Evolutionary conservation across 2,888 invertebrate species (phyloP).

Genomic region (Leptinotarsa juncta): DNA sequence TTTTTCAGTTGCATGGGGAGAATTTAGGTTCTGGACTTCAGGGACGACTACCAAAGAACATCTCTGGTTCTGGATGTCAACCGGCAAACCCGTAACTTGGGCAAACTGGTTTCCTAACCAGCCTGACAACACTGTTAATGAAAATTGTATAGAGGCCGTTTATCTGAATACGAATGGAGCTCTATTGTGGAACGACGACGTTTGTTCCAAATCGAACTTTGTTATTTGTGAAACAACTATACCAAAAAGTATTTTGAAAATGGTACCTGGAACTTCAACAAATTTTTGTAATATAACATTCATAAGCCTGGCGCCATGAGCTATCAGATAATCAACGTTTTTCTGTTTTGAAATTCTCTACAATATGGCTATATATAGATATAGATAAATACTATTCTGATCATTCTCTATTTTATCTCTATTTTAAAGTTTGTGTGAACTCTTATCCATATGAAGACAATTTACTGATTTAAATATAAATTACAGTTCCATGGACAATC

Average conservation of each 20-base stretch:
- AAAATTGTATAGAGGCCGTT: slow-evolving; percentile 27
- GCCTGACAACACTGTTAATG: slow-evolving; percentile 27
- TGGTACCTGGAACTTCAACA: not conserved
- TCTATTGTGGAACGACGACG: slow-evolving; percentile 30
- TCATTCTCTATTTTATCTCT: too few species aligned
- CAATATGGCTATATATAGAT: too few species aligned
- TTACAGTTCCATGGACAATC: too few species aligned
- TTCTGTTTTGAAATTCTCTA: too few species aligned
- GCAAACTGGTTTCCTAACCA: slow-evolving; percentile 30
- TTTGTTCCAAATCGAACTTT: slow-evolving; percentile 14
- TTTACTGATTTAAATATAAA: too few species aligned
- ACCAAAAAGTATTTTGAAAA: slow-evolving; percentile 17
- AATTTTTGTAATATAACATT: too few species aligned
- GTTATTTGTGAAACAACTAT: slow-evolving; percentile 33
- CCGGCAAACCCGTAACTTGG: slow-evolving; percentile 29
- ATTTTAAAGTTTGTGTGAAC: too few species aligned
- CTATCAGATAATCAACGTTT: not conserved
- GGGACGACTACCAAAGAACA: slow-evolving; percentile 27
- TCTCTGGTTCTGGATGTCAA: slow-evolving; percentile 32
- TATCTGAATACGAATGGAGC: not conserved
- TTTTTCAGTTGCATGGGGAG: slow-evolving; percentile 2
- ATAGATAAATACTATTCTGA: too few species aligned
- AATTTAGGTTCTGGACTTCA: slow-evolving; percentile 30
- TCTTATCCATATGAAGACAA: too few species aligned
- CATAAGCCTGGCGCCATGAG: too few species aligned